Evolutionary conservation across 37 sponge, comb jelly and placozoan genomes (phyloP), one percentile per base, ranked within the genome.

Genomic region (Agelas oroides): DNA sequence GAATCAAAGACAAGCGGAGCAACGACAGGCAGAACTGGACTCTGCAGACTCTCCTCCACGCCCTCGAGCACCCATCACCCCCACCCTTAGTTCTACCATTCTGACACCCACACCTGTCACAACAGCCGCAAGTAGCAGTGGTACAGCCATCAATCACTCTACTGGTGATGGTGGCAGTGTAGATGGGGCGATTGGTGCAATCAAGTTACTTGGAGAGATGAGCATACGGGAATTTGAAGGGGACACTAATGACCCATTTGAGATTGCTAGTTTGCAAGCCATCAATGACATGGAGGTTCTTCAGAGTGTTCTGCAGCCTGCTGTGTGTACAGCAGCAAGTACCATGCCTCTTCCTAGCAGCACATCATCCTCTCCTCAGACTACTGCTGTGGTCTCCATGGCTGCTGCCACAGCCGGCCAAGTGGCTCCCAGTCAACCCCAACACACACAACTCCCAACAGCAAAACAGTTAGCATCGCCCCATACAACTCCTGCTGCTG

Each of bases 261-360:
- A 93, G 24, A 82, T 65, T 12, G 78, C 87, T 17, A 84, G 86
- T 20, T 75, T 93, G 12, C 89, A 93, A 58, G 86, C 94, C 53
- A 88, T 93, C 28, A 82, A 93, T 75, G 94, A 88, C 20, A 80
- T 85, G 65, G 88, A 89, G 33, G 83, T 80, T 53, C 74, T 93
- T 0, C 86, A 88, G 64, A 89, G 73, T 82, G 85, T 93, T 13
- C 66, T 80, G 34, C 86, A 80, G 31, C 82, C 86, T 11, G 31
- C 59, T 21, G 14, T 27, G 46, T 46, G 46, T 46, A 46, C 46
- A 46, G 8, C 46, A 46, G 46, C 46, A 3, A 46, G 6, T 46
- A 46, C 46, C 46, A 3, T 37, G 11, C 58, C 77, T 16, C 12
- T 27, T 52, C 66, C 76, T 14, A 35, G 41, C 17, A 73, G 14